Evolutionary conservation across 2,888 invertebrate genomes (phyloP), one percentile per base, ranked within the genome.

Genomic region (Plagodis pulveraria): DNA sequence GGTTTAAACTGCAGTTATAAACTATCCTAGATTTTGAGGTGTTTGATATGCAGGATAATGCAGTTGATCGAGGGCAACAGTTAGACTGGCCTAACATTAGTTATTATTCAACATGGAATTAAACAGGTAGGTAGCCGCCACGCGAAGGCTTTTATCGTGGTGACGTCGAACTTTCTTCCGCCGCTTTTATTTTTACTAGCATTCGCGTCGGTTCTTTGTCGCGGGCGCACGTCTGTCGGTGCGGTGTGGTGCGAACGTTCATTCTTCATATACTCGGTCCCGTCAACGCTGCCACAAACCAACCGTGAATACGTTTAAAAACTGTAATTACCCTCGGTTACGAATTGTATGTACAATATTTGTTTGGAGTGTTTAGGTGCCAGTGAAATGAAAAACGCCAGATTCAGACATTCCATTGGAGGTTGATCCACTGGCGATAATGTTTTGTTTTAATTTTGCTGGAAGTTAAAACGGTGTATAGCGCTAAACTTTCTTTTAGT

Each of bases 141-240:
- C 77, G 79, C 78, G 74, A 79, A 87, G 87, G 84, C 82, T 86
- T 86, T 83, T 83, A 83, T 84, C 76, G 77, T 71, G 73, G 77
- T 86, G 85, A 85, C 86, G 85, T 84, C 79, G 80, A 83, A 84
- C 84, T 91, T 91, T 91, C 91, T 90, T 89, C 76, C 76, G 69
- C 72, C 83, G 83, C 78, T 82, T 84, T 83, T 83, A 83, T 84
- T 86, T 85, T 79, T 67, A 64, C 63, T 67, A 82, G 77, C 84
- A 87, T 87, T 87, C 81, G 85, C 75, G 84, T 83, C 81, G 80
- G 81, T 72, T 68, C 74, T 72, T 70, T 70, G 85, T 68, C 70
- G 81, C 67, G 85, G 74, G 80, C 85, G 88, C 87, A 89, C 91
- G 91, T 74, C 69, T 58, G 70, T 65, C 54, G 11, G 34, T 10